A percentile compares a stretch with the other conserved stretches of the same genome.
Evolutionary conservation across 1,140 invertebrate genomes (phyloP).

Genomic region (Bicyclus anynana): DNA sequence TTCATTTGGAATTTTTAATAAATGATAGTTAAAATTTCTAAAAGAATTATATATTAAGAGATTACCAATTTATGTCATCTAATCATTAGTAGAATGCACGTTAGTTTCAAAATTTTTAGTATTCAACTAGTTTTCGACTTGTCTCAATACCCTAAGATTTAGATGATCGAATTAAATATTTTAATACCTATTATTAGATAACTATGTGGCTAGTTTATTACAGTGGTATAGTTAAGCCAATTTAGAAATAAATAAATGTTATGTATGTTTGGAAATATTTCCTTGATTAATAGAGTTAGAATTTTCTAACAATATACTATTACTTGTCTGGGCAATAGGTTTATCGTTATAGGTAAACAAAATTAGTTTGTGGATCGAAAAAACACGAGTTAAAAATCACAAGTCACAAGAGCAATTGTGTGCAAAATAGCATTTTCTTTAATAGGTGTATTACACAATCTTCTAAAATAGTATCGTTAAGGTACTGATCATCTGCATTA

Average conservation of each 20-base stretch:
- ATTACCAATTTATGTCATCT: conserved; percentile 35
- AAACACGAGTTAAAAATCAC: too few relatives aligned
- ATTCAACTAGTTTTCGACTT: conserved; percentile 56
- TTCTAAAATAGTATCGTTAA: background rate
- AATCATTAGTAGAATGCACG: conserved; percentile 68
- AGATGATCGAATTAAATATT: conserved; percentile 42
- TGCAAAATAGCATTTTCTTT: conserved; percentile 12
- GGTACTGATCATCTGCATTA: conserved; percentile 25
- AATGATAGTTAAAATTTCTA: conserved; percentile 20
- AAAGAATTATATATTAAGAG: conserved; percentile 32
- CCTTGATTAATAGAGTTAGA: conserved; percentile 21
- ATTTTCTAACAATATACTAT: conserved; percentile 7
- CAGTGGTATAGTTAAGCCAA: conserved; percentile 13
- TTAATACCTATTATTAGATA: conserved; percentile 27
- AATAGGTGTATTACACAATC: background rate
- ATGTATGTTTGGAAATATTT: conserved; percentile 5
- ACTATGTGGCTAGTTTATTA: conserved; percentile 29
- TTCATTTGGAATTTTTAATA: conserved; percentile 8
- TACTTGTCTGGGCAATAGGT: conserved; percentile 11
- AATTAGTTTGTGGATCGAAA: conserved; percentile 12
- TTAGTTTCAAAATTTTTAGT: conserved; percentile 73
- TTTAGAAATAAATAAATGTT: background rate
- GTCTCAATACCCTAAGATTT: conserved; percentile 36
- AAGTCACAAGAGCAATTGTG: too few relatives aligned
- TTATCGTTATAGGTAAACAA: conserved; percentile 9